phyloP scores from a whole-genome alignment of 2,113 vertebrate species.

The Ellobius talpinus region DNA sequence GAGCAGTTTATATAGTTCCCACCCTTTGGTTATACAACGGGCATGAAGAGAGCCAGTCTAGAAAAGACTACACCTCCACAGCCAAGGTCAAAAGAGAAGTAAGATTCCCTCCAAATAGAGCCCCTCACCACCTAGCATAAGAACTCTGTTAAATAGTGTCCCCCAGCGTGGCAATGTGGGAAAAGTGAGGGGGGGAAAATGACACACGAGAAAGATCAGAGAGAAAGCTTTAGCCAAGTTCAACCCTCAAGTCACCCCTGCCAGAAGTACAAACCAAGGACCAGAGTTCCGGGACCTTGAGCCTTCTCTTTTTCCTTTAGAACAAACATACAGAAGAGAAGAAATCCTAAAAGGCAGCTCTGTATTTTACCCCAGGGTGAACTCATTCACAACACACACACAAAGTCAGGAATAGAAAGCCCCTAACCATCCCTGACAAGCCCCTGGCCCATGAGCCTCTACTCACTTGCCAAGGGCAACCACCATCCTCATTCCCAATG shows the following conservation, averaged over 20 bases:
- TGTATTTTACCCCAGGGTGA: neutral
- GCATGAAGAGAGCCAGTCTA: neutral
- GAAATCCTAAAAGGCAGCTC: neutral
- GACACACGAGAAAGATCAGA: neutral
- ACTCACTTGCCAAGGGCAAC: neutral
- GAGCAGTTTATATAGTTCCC: too few species aligned
- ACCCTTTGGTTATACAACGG: neutral
- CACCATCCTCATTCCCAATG: neutral
- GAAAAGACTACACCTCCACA: neutral
- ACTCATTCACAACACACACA: neutral
- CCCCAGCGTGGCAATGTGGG: fast-evolving
- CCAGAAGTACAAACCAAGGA: neutral
- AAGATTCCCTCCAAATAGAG: neutral
- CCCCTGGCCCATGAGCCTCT: neutral
- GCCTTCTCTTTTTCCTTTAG: neutral
- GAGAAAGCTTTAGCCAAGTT: neutral
- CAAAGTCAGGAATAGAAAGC: neutral
- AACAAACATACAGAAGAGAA: neutral
- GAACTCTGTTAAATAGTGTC: neutral
- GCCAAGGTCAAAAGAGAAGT: neutral
- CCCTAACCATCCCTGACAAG: too few species aligned
- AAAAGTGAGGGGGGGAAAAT: neutral
- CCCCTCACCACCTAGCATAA: neutral
- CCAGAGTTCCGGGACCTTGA: neutral
- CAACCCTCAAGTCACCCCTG: neutral